Base-by-base conservation (phyloP, 2,888 invertebrate species). In the Cerastoderma edule region DNA sequence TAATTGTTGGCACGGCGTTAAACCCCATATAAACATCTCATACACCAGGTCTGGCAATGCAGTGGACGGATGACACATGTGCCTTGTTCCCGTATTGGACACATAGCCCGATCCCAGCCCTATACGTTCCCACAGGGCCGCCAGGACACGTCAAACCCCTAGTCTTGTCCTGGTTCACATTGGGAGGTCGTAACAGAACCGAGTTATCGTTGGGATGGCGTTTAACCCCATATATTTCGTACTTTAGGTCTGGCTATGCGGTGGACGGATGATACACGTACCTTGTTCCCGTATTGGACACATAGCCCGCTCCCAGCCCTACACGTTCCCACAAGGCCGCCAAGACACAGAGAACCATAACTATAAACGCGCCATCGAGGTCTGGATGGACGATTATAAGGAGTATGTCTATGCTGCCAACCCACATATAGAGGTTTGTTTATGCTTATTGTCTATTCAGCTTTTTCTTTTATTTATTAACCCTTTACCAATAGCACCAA, bases 231-330 rank as follows among this genome's bases (percentile, higher is more conserved):
- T 24, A 56, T 24, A 10, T 63, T 10, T 8, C 27, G 22, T 33
- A 8, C 28, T 19, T 2, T n/a, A 89, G 89, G 86, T 88, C 3
- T 91, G 90, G 89, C 68, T 88, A 77, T 91, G 91, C 78, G 91
- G 91, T 8, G 91, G 90, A 3, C 82, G 84, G 32, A 66, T 91
- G 16, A 69, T 89, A 6, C 90, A 90, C 67, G 80, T 87, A n/a
- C 85, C 88, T 0, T 91, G 91, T 70, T 90, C 90, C 5, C 86
- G 86, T 66, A 82, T 91, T 24, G 91, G 90, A 5, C 91, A 91
- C 67, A 89, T 91, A 35, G 89, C 89, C 67, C 79, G 90, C 8
- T 67, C 81, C 19, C 90, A 90, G 73, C 89, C 90, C 0, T 90
- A 90, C 75, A 66, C 72, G 22, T 90, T 90, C 65, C 88, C 89